Base-by-base conservation (phyloP, 2,888 invertebrate species). In the Linnaemya tessellans region DNA sequence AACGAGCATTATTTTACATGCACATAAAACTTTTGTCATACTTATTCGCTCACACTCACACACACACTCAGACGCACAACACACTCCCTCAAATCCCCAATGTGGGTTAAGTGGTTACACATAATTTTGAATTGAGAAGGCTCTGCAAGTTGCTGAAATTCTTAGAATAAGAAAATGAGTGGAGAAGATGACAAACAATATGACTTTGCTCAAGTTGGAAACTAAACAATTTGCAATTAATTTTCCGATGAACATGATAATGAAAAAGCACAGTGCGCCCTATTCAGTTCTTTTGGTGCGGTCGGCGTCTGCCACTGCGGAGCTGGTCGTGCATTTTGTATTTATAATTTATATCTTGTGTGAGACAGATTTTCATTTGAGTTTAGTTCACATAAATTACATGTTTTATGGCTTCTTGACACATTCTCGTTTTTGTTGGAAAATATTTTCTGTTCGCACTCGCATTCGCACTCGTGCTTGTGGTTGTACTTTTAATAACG, bases 331-430 rank as follows among this genome's bases (percentile, higher is more conserved):
- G 49, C 38, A 49, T 30, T 43, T 62, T 49, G 41, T 73, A 49
- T 73, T 73, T 58, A 41, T 73, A 74, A 58, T 80, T 51, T 67
- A 60, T 68, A 25, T 58, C 58, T 73, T 49, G 25, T 43, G 30
- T 49, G 56, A 71, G 71, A 64, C 10, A 56, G 46, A 64, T 70
- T 77, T 77, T 71, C 56, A 65, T 65, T 82, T 68, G 1, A 64
- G 43, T 82, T 68, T 38, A 56, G 43, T 70, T 62, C 70, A 64
- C 75, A 82, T 71, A 77, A 82, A 82, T 82, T 71, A 71, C 58
- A 82, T 65, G 70, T 82, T 82, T 77, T 82, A 82, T 82, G 82
- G 82, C 82, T 82, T 82, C 82, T 77, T 82, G 82, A 82, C 82
- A 77, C 70, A 82, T 77, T 82, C 82, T 41, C 82, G 65, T 77